Evolutionary conservation across 2,797 vertebrate species (phyloP).

Genomic region (Hypotaenidia okinawae): DNA sequence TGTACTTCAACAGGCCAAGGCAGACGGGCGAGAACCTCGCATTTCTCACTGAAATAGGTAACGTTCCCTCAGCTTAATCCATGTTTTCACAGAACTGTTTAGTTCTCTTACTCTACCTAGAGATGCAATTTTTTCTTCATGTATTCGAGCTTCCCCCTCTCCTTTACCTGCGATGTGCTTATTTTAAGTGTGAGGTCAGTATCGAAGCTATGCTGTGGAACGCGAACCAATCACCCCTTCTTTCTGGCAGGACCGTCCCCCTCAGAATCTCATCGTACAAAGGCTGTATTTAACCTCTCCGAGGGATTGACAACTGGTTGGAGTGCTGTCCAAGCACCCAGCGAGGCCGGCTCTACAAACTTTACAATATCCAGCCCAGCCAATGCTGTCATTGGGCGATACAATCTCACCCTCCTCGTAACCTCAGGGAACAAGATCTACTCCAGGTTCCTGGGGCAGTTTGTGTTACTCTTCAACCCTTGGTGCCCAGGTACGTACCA

Average conservation of each 20-base stretch:
- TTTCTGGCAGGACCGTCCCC: slow-evolving; percentile 76
- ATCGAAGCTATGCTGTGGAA: not conserved
- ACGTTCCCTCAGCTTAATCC: not conserved
- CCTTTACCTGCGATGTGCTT: accelerated
- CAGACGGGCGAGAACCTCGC: slow-evolving; percentile 53
- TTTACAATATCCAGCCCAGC: slow-evolving; percentile 78
- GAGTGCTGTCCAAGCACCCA: slow-evolving; percentile 44
- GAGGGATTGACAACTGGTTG: slow-evolving; percentile 58
- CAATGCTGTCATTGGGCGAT: slow-evolving; percentile 78
- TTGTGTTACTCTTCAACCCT: slow-evolving; percentile 80
- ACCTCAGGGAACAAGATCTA: not conserved
- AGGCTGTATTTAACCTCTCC: slow-evolving; percentile 67
- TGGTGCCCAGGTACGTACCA: slow-evolving; percentile 76
- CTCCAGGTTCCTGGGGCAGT: slow-evolving; percentile 70
- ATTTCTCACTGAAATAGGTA: slow-evolving; percentile 80
- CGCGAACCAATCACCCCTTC: not conserved
- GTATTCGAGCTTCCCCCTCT: accelerated
- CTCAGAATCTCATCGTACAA: slow-evolving; percentile 75
- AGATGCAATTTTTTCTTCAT: not conserved
- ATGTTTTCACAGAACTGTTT: not conserved
- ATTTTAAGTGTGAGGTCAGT: not conserved
- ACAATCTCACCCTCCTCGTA: slow-evolving; percentile 68
- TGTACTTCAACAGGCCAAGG: slow-evolving; percentile 66
- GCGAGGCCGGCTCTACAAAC: not conserved
- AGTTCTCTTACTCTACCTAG: not conserved